Base-by-base conservation (phyloP, 2,797 vertebrate genomes). In the Etheostoma nigrum region DNA sequence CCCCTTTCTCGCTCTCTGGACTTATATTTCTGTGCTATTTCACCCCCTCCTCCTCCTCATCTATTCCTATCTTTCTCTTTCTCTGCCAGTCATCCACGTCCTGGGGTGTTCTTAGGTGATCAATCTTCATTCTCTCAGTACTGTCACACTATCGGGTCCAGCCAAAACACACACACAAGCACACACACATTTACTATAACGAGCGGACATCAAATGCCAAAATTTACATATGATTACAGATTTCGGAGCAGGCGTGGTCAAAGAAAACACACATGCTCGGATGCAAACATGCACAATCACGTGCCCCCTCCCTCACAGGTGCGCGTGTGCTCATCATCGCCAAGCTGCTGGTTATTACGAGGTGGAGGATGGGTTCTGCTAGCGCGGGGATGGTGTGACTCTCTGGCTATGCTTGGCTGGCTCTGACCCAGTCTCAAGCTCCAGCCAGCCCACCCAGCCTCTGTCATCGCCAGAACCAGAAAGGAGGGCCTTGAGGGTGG, bases 41-140 rank as follows among this genome's bases (percentile, higher is more conserved):
- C 86, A 63, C 74, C 21, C 27, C 57, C 25, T 19, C 60, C 19
- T 33, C 19, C 36, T 48, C 53, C 52, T 60, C 47, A 2, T 71
- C 86, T 78, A 67, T 85, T 84, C 82, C 83, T 79, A 69, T 87
- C 86, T 83, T 72, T 86, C 74, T 83, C 82, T 83, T 72, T 75
- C 82, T 81, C 87, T 93, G 91, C 89, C 91, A 92, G 87, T 93
- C 91, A 91, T 88, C 76, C 67, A 76, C 74, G 79, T 88, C 90
- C 91, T 78, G 57, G 90, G 91, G 89, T 91, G 78, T 89, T 91
- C 90, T 90, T 84, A 93, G 94, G 92, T 94, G 93, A 94, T 94
- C 93, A 94, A 94, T 95, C 94, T 94, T 92, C 91, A 93, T 93
- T 90, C 90, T 82, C 78, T 88, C 88, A 84, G 83, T 15, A 49